Evolutionary conservation across 2,797 vertebrate genomes (phyloP), one percentile per base, ranked within the genome.

Genomic region (Caiman crocodilus): DNA sequence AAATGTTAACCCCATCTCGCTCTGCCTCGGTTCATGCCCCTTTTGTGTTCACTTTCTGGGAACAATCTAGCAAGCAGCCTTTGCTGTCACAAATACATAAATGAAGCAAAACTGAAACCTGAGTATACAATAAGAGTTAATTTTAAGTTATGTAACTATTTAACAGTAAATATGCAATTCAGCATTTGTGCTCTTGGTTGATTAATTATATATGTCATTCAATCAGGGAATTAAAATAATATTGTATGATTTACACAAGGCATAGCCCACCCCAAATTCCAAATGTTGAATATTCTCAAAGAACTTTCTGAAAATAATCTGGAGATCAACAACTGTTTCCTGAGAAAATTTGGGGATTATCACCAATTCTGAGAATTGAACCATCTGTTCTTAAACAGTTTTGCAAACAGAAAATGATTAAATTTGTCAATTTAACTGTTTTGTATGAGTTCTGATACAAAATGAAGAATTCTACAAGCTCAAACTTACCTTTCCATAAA

Each of bases 401-500:
- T 71, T 73, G 35, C 35, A 26, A 26, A 73, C 23, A 35, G 69
- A 71, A 73, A 50, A 23, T 7, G 5, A 23, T 23, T 25, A 15
- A 50, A 50, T 50, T 26, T 50, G 35, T 73, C 69, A 50, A 14
- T 25, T 73, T 23, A 42, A 26, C 26, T 13, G 50, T 73, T 50
- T 73, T 14, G 42, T 26, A 26, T 17, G 26, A 7, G n/a, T 32
- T 88, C 57, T 81, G 25, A n/a, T 57, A 35, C 28, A 65, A n/a
- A 14, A 7, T 35, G 16, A 76, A 84, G 42, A 92, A 84, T 89
- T 58, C 28, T 26, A 80, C 35, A 63, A 32, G 64, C n/a, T 82
- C 58, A 60, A 59, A 60, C 89, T 91, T 79, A 71, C 94, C 92
- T 93, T 26, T 91, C 77, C 42, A 93, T 16, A 32, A 96, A 81